Percentiles rank a stretch among this genome's conserved stretches.
These are phyloP conservation scores for Andrena cerasifolii DNA, from an alignment of 1,140 invertebrate species.

Conservation along the genomic window DNA sequence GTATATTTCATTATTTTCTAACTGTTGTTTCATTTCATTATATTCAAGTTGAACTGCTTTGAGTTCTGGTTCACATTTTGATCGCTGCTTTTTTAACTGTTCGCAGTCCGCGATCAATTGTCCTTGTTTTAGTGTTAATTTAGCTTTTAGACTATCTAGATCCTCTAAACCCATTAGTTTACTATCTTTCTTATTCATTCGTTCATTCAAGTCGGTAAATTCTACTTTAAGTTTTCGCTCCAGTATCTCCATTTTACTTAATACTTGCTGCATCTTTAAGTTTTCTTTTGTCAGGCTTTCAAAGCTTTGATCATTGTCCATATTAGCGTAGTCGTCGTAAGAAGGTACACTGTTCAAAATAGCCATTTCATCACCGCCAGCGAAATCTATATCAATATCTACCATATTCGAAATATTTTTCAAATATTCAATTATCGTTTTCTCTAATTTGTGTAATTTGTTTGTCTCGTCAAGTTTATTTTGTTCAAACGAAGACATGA, in stretches of 20 bases:
- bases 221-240: slow-evolving; percentile 74
- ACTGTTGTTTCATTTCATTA: slow-evolving; percentile 67
- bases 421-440: slow-evolving; percentile 82
- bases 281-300: slow-evolving; percentile 72
- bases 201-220: slow-evolving; percentile 66
- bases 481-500: slow-evolving; percentile 88
- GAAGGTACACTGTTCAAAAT: slow-evolving; percentile 63
- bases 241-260: slow-evolving; percentile 74
- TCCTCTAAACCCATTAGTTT: slow-evolving; percentile 70
- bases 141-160: slow-evolving; percentile 64
- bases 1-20: slow-evolving; percentile 77
- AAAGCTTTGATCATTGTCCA: slow-evolving; percentile 57
- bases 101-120: slow-evolving; percentile 66
- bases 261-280: slow-evolving; percentile 67
- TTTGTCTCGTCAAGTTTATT: slow-evolving; percentile 86
- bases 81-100: slow-evolving; percentile 63
- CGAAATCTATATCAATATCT: slow-evolving; percentile 60
- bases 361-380: slow-evolving; percentile 66
- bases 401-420: slow-evolving; percentile 81
- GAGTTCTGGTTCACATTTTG: slow-evolving; percentile 62
- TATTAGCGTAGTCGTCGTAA: slow-evolving; percentile 51
- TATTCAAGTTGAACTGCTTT: slow-evolving; percentile 64
- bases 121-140: slow-evolving; percentile 67
- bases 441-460: slow-evolving; percentile 83
- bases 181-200: slow-evolving; percentile 61